Percentiles rank a stretch among this genome's conserved stretches.
These are phyloP conservation scores for Cinclus cinclus DNA, from an alignment of 2,113 vertebrate genomes.

Conservation along the genomic window DNA sequence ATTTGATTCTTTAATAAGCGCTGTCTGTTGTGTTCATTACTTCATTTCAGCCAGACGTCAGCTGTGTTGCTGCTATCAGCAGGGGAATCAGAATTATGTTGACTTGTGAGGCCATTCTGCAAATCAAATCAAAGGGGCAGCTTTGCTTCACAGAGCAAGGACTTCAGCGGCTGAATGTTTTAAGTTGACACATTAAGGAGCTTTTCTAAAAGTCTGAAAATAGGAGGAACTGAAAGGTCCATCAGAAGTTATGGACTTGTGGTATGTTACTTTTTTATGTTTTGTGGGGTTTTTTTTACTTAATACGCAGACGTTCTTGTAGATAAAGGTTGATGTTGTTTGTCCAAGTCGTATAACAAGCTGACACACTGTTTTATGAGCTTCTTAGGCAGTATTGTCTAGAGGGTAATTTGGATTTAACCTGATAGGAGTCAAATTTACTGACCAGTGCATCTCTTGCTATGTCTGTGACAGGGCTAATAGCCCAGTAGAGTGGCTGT, in stretches of 20 bases:
- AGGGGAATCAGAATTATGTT: neutral
- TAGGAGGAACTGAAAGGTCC: neutral
- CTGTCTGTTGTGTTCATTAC: neutral
- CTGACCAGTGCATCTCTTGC: neutral
- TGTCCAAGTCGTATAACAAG: neutral
- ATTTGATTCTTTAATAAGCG: neutral
- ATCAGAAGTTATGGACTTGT: neutral
- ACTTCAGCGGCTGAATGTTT: neutral
- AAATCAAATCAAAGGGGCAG: neutral
- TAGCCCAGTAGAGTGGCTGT: neutral
- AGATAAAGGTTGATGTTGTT: neutral
- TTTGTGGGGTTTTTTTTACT: neutral
- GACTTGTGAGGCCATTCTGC: neutral
- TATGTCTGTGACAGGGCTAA: neutral
- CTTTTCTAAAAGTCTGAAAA: neutral
- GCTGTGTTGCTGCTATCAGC: neutral
- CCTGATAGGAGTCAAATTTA: neutral
- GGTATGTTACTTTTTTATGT: neutral
- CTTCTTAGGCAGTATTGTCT: neutral
- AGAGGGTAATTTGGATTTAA: neutral
- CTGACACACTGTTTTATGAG: neutral
- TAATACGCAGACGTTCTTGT: neutral
- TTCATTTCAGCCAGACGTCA: neutral
- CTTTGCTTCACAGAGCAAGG: neutral
- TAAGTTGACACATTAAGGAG: neutral